Conservation (phyloP, 2,888 invertebrate species). For the Mythimna impura region DNA sequence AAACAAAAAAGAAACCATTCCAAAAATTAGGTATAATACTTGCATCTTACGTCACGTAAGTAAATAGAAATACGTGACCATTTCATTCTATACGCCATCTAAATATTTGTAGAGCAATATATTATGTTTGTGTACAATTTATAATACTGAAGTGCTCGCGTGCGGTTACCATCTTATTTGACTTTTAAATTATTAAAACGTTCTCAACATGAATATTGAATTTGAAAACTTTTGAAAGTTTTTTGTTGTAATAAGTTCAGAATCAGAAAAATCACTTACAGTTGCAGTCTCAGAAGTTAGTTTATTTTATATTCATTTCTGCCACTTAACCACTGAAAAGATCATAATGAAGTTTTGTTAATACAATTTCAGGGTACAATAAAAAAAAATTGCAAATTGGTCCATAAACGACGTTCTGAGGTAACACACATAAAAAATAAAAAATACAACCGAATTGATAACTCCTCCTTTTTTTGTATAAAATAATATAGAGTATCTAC, state of each 20-base stretch:
- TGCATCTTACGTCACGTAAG: slow-evolving; percentile 48
- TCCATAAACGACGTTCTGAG: too few species aligned
- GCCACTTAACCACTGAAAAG: too few species aligned
- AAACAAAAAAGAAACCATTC: slow-evolving; percentile 3
- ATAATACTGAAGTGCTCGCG: slow-evolving; percentile 70
- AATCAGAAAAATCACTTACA: not conserved
- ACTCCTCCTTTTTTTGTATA: too few species aligned
- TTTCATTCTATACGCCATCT: slow-evolving; percentile 64
- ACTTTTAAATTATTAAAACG: slow-evolving; percentile 69
- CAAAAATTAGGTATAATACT: slow-evolving; percentile 47
- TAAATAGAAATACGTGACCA: slow-evolving; percentile 65
- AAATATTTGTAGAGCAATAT: slow-evolving; percentile 74
- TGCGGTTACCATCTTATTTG: slow-evolving; percentile 70
- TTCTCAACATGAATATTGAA: slow-evolving; percentile 62
- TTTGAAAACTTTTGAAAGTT: slow-evolving; percentile 20
- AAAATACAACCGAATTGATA: too few species aligned
- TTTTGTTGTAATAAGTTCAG: not conserved
- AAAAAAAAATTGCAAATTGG: too few species aligned
- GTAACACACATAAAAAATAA: too few species aligned
- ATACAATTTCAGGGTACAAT: too few species aligned
- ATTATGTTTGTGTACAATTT: slow-evolving; percentile 68
- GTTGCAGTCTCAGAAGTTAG: not conserved
- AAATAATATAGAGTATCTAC: too few species aligned
- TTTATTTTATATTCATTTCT: too few species aligned
- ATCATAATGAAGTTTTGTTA: too few species aligned